Base-by-base conservation (phyloP, 2,888 invertebrate species). In the Drosophila nr. fundita region DNA sequence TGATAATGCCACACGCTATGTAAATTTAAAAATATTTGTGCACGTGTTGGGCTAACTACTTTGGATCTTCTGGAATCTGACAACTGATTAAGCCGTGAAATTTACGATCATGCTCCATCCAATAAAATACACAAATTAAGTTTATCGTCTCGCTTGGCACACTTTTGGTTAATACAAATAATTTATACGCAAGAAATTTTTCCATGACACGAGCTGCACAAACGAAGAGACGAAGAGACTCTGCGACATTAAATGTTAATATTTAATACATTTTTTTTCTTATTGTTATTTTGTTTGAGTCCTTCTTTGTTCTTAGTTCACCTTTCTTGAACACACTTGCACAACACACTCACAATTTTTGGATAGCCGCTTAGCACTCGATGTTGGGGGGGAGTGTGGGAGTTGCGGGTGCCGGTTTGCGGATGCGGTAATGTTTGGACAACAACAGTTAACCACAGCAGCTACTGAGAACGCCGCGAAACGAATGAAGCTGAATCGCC, bases 401-500 rank as follows among this genome's bases (percentile, higher is more conserved):
- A 58, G 61, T 38, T 42, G 42, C 65, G 70, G 76, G 21, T 63
- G 68, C 63, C 50, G 62, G 53, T 55, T 54, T 15, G 29, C 18
- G 60, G 68, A 45, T 48, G 34, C 18, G 78, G 61, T 38, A 55
- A 24, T 45, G 45, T 58, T 64, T 68, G 82, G 55, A 13, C 38
- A 27, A n/a, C 13, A 55, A 38, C 38, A 53, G 42, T 40, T 57
- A 40, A 21, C 29, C 55, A 65, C 81, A 68, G 53, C 81, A 83
- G 81, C 82, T 45, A 45, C 45, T 83, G 80, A 87, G 87, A 90
- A 90, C 82, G 89, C 78, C 90, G 90, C 89, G 87, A 66, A 76
- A 73, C 83, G 89, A 87, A 87, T 87, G 89, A 90, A 87, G 87
- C 89, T 74, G 77, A 89, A 87, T 76, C 85, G 85, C 75, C 75